phyloP scores from a whole-genome alignment of 1,140 invertebrate genomes.

The Hirudo medicinalis region DNA sequence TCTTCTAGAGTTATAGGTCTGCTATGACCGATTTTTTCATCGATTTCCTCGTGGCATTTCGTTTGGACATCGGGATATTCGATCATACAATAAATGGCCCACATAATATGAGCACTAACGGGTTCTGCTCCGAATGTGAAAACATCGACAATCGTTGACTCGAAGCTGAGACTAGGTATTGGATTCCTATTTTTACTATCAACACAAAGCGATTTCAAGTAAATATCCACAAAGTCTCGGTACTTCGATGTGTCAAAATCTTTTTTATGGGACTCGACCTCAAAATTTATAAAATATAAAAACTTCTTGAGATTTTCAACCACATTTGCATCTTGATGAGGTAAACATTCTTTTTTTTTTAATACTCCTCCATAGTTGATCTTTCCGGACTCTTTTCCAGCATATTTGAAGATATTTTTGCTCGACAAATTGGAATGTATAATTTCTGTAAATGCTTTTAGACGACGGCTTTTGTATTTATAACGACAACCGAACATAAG shows the following conservation, averaged over 20 bases:
- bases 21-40: constrained; percentile 41
- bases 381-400: not conserved
- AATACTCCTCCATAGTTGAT: not conserved
- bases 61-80: constrained; percentile 53
- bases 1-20: constrained; percentile 25
- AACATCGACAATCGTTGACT: constrained; percentile 19
- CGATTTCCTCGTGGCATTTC: constrained; percentile 53
- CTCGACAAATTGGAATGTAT: not conserved
- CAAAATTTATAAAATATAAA: not conserved
- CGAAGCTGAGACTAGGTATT: constrained; percentile 7
- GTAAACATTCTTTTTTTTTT: no score
- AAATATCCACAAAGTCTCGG: constrained; percentile 15
- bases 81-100: constrained; percentile 56
- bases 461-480: constrained; percentile 2
- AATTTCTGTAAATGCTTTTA: not conserved
- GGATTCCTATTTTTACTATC: not conserved
- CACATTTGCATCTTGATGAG: no score
- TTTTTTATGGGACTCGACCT: constrained; percentile 14
- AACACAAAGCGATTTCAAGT: constrained; percentile 1
- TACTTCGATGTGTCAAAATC: constrained; percentile 8
- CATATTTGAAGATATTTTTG: constrained; percentile 3
- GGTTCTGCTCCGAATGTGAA: constrained; percentile 43
- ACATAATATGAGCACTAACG: constrained; percentile 56
- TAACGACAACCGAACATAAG: constrained; percentile 6
- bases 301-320: not conserved